phyloP scores from a whole-genome alignment of 2,888 invertebrate genomes.

The Meghimatium bilineatum region DNA sequence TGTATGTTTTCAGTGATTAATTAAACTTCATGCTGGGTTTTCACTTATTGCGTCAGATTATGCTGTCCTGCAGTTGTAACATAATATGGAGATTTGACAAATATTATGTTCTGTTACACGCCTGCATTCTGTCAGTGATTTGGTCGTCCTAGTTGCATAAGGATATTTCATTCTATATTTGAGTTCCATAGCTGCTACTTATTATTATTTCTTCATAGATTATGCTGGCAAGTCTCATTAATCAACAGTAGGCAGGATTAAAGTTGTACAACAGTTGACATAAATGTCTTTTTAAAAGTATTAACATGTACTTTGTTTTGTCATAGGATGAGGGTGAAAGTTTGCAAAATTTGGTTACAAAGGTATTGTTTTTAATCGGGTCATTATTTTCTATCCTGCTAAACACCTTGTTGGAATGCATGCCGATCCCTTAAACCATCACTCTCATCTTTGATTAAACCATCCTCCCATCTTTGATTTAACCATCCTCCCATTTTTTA shows the following conservation, averaged over 20 bases:
- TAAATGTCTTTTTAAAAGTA: not conserved
- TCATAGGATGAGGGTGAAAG: constrained; percentile 31
- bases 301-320: constrained; percentile 31
- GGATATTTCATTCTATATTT: no score
- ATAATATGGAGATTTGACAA: no score
- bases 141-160: no score
- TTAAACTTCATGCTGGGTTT: no score
- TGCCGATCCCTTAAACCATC: not conserved
- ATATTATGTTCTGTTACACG: no score
- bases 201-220: not conserved
- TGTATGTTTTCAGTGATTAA: no score
- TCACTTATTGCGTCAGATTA: no score
- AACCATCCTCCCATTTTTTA: not conserved
- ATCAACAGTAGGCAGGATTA: not conserved
- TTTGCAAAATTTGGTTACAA: not conserved
- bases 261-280: not conserved
- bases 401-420: constrained; percentile 1
- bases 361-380: not conserved
- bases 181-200: not conserved
- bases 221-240: not conserved
- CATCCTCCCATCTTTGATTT: not conserved
- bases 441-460: not conserved
- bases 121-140: no score
- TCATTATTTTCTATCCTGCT: not conserved
- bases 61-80: no score